A percentile compares a stretch with the other conserved stretches of the same genome.
phyloP scores from a whole-genome alignment of 1,140 invertebrate species.

The Meloidogyne floridensis region DNA sequence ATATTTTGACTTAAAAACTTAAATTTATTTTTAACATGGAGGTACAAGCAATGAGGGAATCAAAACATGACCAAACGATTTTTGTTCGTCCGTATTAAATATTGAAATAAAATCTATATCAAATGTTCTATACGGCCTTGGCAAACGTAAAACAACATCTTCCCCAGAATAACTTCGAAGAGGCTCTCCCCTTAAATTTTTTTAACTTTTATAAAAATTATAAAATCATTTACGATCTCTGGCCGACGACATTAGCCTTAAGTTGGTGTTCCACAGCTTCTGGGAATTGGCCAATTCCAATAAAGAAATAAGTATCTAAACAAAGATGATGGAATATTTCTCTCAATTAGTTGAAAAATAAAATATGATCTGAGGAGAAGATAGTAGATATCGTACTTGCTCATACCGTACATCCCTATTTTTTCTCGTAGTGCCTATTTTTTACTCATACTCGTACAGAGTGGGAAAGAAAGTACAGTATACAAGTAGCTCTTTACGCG shows the following conservation, averaged over 20 bases:
- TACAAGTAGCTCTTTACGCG: background rate
- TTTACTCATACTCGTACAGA: no score
- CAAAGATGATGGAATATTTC: background rate
- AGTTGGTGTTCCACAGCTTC: conserved; percentile 58
- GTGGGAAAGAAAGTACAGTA: background rate
- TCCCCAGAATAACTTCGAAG: conserved; percentile 50
- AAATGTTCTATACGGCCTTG: conserved; percentile 53
- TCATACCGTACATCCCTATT: no score
- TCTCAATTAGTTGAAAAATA: conserved; percentile 1
- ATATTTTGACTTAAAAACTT: no score
- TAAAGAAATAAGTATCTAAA: conserved; percentile 59
- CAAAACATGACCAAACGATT: conserved; percentile 54
- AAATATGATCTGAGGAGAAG: background rate
- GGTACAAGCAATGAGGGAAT: conserved; percentile 57
- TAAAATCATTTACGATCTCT: conserved; percentile 37
- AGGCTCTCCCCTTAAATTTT: conserved; percentile 49
- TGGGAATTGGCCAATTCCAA: conserved; percentile 57
- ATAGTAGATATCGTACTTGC: no score
- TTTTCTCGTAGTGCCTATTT: no score
- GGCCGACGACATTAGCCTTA: conserved; percentile 51
- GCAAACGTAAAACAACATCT: conserved; percentile 51
- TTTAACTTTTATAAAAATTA: background rate
- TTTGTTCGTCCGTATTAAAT: conserved; percentile 57
- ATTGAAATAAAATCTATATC: conserved; percentile 55
- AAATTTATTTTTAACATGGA: conserved; percentile 52